phyloP scores from a whole-genome alignment of 2,888 invertebrate species.

The Parthenolecanium corni region DNA sequence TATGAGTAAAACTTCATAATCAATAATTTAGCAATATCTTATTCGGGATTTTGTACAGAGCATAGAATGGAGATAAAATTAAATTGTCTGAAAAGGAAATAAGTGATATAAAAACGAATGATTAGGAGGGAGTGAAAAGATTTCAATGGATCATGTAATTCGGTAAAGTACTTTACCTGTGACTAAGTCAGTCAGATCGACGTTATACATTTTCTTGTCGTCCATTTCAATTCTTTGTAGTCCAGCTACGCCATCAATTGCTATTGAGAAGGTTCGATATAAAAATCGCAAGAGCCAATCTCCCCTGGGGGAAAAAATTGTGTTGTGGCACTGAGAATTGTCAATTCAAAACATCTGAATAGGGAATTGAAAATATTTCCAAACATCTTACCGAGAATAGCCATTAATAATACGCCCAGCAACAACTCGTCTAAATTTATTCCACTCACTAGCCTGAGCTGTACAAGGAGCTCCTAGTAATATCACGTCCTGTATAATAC shows the following conservation, averaged over 20 bases:
- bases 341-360: background rate
- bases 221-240: constrained; percentile 45
- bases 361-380: background rate
- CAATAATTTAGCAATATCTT: too few relatives aligned
- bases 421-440: constrained; percentile 44
- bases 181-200: constrained; percentile 47
- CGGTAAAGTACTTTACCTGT: constrained; percentile 42
- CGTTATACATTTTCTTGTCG: constrained; percentile 46
- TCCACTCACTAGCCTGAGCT: constrained; percentile 47
- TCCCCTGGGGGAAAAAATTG: constrained; percentile 37
- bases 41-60: too few relatives aligned
- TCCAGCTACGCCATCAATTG: constrained; percentile 48
- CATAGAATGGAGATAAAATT: too few relatives aligned
- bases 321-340: background rate
- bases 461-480: constrained; percentile 53
- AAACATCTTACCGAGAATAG: constrained; percentile 44
- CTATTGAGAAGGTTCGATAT: constrained; percentile 51
- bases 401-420: constrained; percentile 54
- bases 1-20: too few relatives aligned
- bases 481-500: constrained; percentile 53
- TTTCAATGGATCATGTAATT: too few relatives aligned
- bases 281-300: constrained; percentile 56
- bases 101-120: too few relatives aligned
- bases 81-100: too few relatives aligned
- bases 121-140: too few relatives aligned